Percentiles rank a stretch among this genome's conserved stretches.
Conservation (phyloP, 1,140 invertebrate genomes). For the Pachypsylla venusta region DNA sequence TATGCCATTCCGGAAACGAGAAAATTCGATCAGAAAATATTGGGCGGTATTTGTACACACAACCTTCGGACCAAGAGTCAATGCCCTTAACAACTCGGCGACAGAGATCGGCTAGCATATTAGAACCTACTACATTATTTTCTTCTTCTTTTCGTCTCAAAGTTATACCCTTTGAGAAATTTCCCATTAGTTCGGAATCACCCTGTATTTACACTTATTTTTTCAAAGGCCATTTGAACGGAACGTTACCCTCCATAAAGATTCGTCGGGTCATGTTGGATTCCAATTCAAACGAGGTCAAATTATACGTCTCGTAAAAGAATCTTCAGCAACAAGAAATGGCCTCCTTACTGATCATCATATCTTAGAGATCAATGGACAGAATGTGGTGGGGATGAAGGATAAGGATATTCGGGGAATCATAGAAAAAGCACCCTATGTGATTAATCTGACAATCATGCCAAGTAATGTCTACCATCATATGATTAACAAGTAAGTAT, state of each 20-base stretch:
- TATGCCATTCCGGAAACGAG: too few relatives aligned
- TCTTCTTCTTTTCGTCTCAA: too few relatives aligned
- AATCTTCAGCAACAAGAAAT: constrained; percentile 86
- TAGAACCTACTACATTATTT: too few relatives aligned
- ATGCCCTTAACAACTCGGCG: too few relatives aligned
- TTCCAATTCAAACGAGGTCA: constrained; percentile 83
- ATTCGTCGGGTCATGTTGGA: constrained; percentile 65
- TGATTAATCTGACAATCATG: constrained; percentile 72
- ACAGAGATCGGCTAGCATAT: too few relatives aligned
- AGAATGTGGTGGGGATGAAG: constrained; percentile 83
- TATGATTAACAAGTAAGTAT: constrained; percentile 82
- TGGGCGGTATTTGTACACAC: too few relatives aligned
- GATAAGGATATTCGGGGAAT: constrained; percentile 72
- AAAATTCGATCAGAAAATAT: too few relatives aligned
- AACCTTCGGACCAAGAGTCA: too few relatives aligned
- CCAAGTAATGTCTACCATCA: constrained; percentile 76
- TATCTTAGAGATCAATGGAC: constrained; percentile 54
- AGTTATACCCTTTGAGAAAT: too few relatives aligned
- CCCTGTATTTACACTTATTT: too few relatives aligned
- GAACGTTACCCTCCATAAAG: constrained; percentile 79
- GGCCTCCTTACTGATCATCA: constrained; percentile 80
- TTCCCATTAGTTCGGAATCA: too few relatives aligned
- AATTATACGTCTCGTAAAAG: constrained; percentile 71
- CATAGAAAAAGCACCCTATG: constrained; percentile 50
- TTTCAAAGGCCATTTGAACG: constrained; percentile 72